phyloP scores from a whole-genome alignment of 1,140 invertebrate genomes.

The Drosophila ohnishii region DNA sequence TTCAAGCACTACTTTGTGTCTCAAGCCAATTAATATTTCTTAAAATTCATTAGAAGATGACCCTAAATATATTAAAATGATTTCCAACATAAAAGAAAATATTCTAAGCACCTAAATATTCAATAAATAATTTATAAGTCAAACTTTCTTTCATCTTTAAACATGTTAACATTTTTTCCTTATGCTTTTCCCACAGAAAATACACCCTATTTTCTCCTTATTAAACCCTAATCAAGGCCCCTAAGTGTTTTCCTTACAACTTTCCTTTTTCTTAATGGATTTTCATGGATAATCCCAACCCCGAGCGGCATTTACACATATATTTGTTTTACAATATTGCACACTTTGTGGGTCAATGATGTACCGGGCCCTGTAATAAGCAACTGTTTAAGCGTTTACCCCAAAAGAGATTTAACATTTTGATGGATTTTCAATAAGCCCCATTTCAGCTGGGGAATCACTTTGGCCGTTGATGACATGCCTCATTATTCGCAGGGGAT shows the following conservation, averaged over 20 bases:
- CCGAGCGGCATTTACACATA: constrained; percentile 1
- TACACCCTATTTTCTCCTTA: not conserved
- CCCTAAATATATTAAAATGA: too few species aligned
- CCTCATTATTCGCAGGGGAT: constrained; percentile 45
- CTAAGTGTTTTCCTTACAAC: constrained; percentile 33
- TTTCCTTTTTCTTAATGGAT: constrained; percentile 41
- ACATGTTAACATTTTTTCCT: not conserved
- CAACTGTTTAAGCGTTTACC: constrained; percentile 64
- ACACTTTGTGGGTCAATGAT: constrained; percentile 36
- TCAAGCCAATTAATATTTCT: too few species aligned
- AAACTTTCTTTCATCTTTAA: constrained; percentile 8
- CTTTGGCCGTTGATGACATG: constrained; percentile 40
- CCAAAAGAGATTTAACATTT: constrained; percentile 35
- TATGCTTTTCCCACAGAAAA: constrained; percentile 17
- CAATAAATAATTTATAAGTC: not conserved
- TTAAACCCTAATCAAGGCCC: constrained; percentile 27
- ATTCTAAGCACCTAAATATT: not conserved
- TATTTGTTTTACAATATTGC: constrained; percentile 41
- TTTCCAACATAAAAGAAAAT: not conserved
- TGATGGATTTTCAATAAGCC: constrained; percentile 73
- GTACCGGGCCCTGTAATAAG: constrained; percentile 42
- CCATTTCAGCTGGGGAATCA: constrained; percentile 45
- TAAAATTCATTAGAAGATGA: too few species aligned
- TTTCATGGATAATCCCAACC: constrained; percentile 34
- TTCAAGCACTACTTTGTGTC: too few species aligned